Percentiles rank a stretch among this genome's conserved stretches.
phyloP scores from a whole-genome alignment of 2,888 invertebrate species.

The Coleophora flavipennella region DNA sequence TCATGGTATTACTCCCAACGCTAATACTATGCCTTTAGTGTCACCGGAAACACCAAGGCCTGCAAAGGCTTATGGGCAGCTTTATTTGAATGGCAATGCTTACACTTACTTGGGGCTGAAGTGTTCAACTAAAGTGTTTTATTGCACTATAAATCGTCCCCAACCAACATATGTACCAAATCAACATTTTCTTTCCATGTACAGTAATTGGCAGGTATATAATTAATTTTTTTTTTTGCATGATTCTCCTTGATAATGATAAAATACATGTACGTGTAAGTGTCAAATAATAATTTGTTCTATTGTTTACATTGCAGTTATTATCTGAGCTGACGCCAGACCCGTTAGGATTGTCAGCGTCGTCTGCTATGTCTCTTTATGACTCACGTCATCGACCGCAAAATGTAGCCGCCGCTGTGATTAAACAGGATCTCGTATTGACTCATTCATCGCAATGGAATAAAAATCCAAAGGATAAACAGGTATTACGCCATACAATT shows the following conservation, averaged over 20 bases:
- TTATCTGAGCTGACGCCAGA: slow-evolving; percentile 79
- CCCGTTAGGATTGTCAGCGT: slow-evolving; percentile 77
- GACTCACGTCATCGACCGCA: slow-evolving; percentile 84
- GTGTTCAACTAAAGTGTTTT: slow-evolving; percentile 91
- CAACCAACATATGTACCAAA: slow-evolving; percentile 96
- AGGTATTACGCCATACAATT: slow-evolving; percentile 34
- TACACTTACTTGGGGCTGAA: slow-evolving; percentile 93
- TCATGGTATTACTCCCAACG: slow-evolving; percentile 86
- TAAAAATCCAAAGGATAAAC: slow-evolving; percentile 54
- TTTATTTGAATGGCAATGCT: slow-evolving; percentile 91
- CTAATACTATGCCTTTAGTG: slow-evolving; percentile 86
- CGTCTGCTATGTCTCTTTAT: slow-evolving; percentile 79
- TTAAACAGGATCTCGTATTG: slow-evolving; percentile 74
- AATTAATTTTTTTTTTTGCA: slow-evolving; percentile 4
- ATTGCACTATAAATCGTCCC: slow-evolving; percentile 93
- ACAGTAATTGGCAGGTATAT: slow-evolving; percentile 92
- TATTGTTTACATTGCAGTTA: slow-evolving; percentile 54
- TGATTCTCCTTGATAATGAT: too few species aligned
- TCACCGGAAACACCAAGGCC: slow-evolving; percentile 94
- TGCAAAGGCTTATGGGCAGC: slow-evolving; percentile 90
- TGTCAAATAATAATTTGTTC: slow-evolving; percentile 8
- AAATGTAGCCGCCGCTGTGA: slow-evolving; percentile 72
- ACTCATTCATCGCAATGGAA: slow-evolving; percentile 78
- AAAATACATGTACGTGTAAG: too few species aligned
- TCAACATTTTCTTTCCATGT: slow-evolving; percentile 94